phyloP scores from a whole-genome alignment of 2,888 invertebrate genomes.

The Heteromyza rotundicornis region DNA sequence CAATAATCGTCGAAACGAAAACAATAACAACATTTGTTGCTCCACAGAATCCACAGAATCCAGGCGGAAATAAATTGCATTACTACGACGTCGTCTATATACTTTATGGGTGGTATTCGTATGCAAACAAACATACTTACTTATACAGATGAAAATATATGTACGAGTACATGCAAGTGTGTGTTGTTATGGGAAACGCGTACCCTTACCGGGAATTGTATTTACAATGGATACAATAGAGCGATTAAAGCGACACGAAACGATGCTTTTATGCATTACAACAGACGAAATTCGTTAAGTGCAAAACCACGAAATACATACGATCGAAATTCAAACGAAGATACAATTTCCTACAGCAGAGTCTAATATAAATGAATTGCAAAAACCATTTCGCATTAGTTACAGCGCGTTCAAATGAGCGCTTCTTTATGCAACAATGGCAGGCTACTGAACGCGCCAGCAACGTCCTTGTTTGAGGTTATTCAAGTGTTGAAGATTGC shows the following conservation, averaged over 20 bases:
- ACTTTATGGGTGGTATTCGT: neutral
- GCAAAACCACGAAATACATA: too few relatives aligned
- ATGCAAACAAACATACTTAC: neutral
- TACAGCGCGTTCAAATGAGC: too few relatives aligned
- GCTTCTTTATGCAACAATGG: too few relatives aligned
- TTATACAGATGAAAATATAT: slow-evolving; percentile 38
- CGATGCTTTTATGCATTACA: too few relatives aligned
- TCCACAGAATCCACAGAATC: slow-evolving; percentile 22
- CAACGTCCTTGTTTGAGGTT: slow-evolving; percentile 54
- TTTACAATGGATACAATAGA: too few relatives aligned
- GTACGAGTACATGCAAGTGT: slow-evolving; percentile 28
- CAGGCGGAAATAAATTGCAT: slow-evolving; percentile 45
- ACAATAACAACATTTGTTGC: slow-evolving; percentile 52
- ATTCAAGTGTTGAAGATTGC: slow-evolving; percentile 37
- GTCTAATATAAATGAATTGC: too few relatives aligned
- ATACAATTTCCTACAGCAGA: too few relatives aligned
- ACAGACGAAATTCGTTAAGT: too few relatives aligned
- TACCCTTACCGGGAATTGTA: slow-evolving; percentile 23
- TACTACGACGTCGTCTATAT: slow-evolving; percentile 33
- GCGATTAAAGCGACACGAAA: too few relatives aligned
- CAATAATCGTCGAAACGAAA: slow-evolving; percentile 17
- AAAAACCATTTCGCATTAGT: too few relatives aligned
- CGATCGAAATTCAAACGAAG: too few relatives aligned
- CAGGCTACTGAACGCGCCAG: too few relatives aligned
- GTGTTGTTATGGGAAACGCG: neutral